These are phyloP conservation scores for Blera fallax DNA, from an alignment of 2,888 invertebrate genomes.

Conservation along the genomic window DNA sequence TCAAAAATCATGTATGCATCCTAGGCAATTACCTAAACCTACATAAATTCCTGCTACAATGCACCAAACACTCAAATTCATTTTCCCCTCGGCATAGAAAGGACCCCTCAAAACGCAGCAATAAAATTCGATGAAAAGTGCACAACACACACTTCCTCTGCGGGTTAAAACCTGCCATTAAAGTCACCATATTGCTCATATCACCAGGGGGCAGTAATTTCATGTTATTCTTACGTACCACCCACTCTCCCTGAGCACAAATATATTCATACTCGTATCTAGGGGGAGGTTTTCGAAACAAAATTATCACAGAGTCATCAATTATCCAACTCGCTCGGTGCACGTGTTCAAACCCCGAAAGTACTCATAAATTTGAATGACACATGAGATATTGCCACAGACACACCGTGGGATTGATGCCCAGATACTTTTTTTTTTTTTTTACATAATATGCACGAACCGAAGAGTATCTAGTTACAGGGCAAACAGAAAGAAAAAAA, in stretches of 20 bases:
- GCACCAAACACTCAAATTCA: not conserved
- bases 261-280: not conserved
- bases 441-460: not conserved
- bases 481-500: not conserved
- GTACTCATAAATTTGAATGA: conserved; percentile 56
- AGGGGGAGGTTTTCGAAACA: not conserved
- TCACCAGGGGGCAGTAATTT: not conserved
- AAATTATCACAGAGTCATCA: conserved; percentile 49
- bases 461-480: conserved; percentile 14
- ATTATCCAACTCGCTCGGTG: conserved; percentile 42
- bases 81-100: not conserved
- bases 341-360: conserved; percentile 61
- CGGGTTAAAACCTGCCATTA: not conserved
- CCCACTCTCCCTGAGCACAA: not conserved
- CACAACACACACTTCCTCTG: conserved; percentile 5
- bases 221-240: not conserved
- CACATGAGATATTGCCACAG: conserved; percentile 40
- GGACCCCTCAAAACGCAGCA: not conserved
- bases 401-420: conserved; percentile 54
- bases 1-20: too few species aligned
- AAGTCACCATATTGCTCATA: conserved; percentile 19
- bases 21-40: too few species aligned
- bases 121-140: not conserved
- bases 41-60: not conserved
- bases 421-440: conserved; percentile 17